These are phyloP conservation scores for Charina bottae DNA, from an alignment of 2,113 vertebrate species.

Conservation along the genomic window DNA sequence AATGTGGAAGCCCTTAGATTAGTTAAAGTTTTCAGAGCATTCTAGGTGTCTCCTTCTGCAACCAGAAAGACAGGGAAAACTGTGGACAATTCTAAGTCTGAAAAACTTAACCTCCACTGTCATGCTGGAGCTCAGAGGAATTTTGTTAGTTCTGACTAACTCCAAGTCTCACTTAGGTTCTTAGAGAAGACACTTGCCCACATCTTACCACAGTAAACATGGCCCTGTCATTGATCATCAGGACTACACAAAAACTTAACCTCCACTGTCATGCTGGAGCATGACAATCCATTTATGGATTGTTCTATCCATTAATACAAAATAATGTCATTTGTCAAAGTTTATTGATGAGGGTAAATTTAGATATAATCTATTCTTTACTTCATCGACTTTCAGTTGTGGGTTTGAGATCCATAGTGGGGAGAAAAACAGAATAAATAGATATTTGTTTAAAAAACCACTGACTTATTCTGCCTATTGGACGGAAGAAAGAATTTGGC, in stretches of 20 bases:
- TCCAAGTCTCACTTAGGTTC: not conserved
- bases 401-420: not conserved
- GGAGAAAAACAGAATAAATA: not conserved
- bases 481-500: not conserved
- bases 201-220: not conserved
- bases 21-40: not conserved
- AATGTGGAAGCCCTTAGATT: not conserved
- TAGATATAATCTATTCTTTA: not conserved
- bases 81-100: not conserved
- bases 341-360: not conserved
- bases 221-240: not conserved
- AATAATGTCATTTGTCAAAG: not conserved
- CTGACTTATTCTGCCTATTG: not conserved
- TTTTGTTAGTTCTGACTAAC: not conserved
- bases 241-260: no score
- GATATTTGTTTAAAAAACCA: not conserved
- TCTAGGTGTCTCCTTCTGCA: not conserved
- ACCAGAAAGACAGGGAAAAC: not conserved
- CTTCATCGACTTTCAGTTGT: not conserved
- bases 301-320: not conserved
- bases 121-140: not conserved
- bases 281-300: not conserved
- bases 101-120: no score
- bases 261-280: no score
- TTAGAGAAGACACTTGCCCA: not conserved